These are phyloP conservation scores for Calycopis cecrops DNA, from an alignment of 1,140 invertebrate genomes.

Conservation along the genomic window DNA sequence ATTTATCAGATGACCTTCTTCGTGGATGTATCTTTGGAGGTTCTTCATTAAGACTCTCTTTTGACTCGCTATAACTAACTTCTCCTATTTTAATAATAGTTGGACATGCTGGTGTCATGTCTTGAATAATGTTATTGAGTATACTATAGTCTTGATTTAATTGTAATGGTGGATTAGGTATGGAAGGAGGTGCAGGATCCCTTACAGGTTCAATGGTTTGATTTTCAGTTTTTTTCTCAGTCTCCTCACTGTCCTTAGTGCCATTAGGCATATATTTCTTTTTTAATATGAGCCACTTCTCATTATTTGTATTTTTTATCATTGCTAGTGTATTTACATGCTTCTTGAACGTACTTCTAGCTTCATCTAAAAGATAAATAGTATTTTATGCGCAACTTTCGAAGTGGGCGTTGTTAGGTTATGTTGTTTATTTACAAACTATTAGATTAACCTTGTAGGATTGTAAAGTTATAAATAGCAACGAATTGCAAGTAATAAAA, in stretches of 20 bases:
- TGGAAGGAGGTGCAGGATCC: constrained; percentile 75
- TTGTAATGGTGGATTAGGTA: constrained; percentile 78
- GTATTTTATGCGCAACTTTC: neutral
- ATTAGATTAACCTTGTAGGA: neutral
- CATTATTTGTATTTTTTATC: constrained; percentile 87
- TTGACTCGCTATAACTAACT: constrained; percentile 32
- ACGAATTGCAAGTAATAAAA: too few species aligned
- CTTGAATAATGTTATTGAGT: constrained; percentile 46
- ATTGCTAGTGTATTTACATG: constrained; percentile 92
- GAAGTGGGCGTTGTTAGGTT: neutral
- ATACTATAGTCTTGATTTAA: constrained; percentile 62
- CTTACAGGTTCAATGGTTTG: constrained; percentile 30
- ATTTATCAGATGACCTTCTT: constrained; percentile 50
- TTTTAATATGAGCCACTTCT: constrained; percentile 90
- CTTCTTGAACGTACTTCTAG: constrained; percentile 90
- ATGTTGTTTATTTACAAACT: constrained; percentile 10
- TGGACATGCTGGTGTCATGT: constrained; percentile 21
- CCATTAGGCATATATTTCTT: constrained; percentile 77
- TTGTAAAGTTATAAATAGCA: too few species aligned
- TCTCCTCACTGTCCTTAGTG: constrained; percentile 39
- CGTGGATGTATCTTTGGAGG: constrained; percentile 59
- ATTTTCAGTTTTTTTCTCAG: constrained; percentile 44
- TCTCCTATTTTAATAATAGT: constrained; percentile 23
- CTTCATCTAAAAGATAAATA: constrained; percentile 81
- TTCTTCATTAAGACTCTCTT: constrained; percentile 48